Percentiles rank a stretch among this genome's conserved stretches.
Conservation (phyloP, 2,888 invertebrate species). For the Trissonchulus latispiculum region DNA sequence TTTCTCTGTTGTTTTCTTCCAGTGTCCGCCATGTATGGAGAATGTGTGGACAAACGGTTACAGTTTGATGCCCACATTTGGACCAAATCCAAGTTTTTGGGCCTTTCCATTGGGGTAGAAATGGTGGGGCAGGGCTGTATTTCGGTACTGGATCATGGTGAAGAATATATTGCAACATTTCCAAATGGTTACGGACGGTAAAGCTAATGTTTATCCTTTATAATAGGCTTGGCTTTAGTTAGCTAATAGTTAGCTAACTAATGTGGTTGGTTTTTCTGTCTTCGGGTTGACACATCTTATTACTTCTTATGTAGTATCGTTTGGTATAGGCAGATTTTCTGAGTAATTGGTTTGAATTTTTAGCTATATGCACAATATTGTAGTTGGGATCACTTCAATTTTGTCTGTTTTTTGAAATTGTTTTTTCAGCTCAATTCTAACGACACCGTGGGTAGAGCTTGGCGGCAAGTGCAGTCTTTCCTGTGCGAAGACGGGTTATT, state of each 20-base stretch:
- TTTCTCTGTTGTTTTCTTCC: too few species aligned
- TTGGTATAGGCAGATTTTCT: too few species aligned
- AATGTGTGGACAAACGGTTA: conserved; percentile 78
- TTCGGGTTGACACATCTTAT: too few species aligned
- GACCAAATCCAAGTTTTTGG: conserved; percentile 98
- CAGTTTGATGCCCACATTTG: conserved; percentile 90
- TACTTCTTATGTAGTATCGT: too few species aligned
- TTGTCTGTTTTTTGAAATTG: too few species aligned
- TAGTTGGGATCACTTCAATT: too few species aligned
- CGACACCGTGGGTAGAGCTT: conserved; percentile 96
- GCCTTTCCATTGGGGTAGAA: conserved; percentile 79
- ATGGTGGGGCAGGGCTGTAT: conserved; percentile 90
- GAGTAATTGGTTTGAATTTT: too few species aligned
- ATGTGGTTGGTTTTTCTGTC: too few species aligned
- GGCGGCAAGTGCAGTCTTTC: conserved; percentile 81
- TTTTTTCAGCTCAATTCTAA: conserved; percentile 70
- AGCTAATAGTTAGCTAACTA: too few species aligned
- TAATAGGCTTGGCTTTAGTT: too few species aligned
- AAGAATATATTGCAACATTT: conserved; percentile 89
- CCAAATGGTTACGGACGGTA: conserved; percentile 85
- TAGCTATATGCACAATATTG: too few species aligned
- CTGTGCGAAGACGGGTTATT: conserved; percentile 85
- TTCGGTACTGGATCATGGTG: conserved; percentile 74
- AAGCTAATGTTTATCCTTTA: too few species aligned
- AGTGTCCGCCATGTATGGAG: conserved; percentile 98